Evolutionary conservation across 2,113 vertebrate genomes (phyloP), one percentile per base, ranked within the genome.

Genomic region (Pelodiscus sinensis): DNA sequence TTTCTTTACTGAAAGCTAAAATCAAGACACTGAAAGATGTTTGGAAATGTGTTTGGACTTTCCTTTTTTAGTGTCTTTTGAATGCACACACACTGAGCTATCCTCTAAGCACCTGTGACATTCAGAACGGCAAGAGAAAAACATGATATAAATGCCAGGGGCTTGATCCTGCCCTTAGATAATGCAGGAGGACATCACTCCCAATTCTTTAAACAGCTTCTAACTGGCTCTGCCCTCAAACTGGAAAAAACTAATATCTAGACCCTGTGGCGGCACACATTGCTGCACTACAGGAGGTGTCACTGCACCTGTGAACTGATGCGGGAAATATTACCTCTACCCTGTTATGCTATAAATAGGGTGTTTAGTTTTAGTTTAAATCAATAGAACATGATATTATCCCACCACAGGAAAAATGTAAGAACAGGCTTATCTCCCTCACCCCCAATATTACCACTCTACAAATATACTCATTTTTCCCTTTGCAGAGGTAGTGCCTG

Each of bases 81-180:
- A 95, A 93, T 82, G 2, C 2, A 14, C 13, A 71, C 44, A 19
- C 19, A 44, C 56, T 85, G 19, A 87, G 27, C 79, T 73, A 80
- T 29, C 19, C 15, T 79, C 84, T 90, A 86, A 92, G 62, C 81
- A 81, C 35, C 44, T 81, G 50, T 90, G 80, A 81, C 84, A 82
- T 90, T 93, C 77, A 88, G 54, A 90, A 85, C 4, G 88, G 24
- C 27, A 86, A 38, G 44, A 88, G 4, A 31, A 86, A 95, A 94
- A 88, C 71, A 15, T 88, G 82, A 85, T n/a, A 87, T 54, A 94
- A 94, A 85, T 81, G 93, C 44, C 84, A 71, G 94, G 51, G 56
- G 12, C 73, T 96, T 86, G 84, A 86, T 88, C 35, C 21, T 94
- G 44, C 21, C 71, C 44, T 86, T 91, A 79, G 79, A 12, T 85